Conservation (phyloP, 35 echinoderm and acorn worm species). For the Chiridota heheva region DNA sequence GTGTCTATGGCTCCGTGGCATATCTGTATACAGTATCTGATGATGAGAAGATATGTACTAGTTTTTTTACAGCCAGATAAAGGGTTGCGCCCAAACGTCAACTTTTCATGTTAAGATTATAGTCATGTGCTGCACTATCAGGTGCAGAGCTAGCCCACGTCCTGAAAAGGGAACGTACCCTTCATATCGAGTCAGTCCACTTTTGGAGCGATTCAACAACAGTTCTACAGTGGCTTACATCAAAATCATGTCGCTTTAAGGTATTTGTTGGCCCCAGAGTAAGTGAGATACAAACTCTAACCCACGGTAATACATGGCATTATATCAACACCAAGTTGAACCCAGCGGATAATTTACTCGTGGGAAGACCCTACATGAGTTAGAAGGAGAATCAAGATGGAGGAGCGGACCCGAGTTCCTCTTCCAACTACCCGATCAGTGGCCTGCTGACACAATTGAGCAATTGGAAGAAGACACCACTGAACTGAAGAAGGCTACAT, state of each 20-base stretch:
- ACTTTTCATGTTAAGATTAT: neutral
- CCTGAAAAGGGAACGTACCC: neutral
- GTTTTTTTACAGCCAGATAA: conserved; percentile 17
- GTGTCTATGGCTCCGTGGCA: conserved; percentile 7
- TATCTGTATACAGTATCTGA: neutral
- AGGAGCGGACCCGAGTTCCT: conserved; percentile 5
- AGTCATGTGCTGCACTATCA: neutral
- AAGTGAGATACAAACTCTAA: conserved; percentile 1
- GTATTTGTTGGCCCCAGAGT: neutral
- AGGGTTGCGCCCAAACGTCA: conserved; percentile 5
- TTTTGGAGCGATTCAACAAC: conserved; percentile 23
- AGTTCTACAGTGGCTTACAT: neutral
- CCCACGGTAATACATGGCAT: neutral
- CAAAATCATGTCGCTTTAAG: conserved; percentile 18
- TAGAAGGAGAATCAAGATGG: neutral
- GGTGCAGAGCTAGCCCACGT: neutral
- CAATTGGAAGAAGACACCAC: neutral
- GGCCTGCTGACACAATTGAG: neutral
- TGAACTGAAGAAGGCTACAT: conserved; percentile 8
- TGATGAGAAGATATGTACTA: neutral
- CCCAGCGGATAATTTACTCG: conserved; percentile 19
- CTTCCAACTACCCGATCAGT: neutral
- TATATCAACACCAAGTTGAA: conserved; percentile 18
- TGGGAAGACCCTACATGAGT: neutral
- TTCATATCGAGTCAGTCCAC: neutral